Conservation (phyloP, 2,888 invertebrate species). For the Amphiduros pacificus region DNA sequence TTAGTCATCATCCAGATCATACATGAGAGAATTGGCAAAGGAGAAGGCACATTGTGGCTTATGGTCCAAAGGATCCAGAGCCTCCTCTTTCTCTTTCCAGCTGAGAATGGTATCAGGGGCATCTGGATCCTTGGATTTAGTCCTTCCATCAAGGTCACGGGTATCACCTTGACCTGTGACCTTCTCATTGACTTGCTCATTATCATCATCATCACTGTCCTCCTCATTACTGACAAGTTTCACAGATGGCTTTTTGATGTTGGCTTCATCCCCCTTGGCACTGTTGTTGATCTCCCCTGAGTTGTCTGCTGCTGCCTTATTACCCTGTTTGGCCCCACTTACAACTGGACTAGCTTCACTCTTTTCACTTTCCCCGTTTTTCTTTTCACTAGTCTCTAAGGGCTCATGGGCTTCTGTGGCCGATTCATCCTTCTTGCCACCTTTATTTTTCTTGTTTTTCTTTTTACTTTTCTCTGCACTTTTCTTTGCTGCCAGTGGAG, state of each 20-base stretch:
- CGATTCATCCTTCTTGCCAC: slow-evolving; percentile 4
- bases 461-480: neutral
- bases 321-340: no score
- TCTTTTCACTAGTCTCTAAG: slow-evolving; percentile 11
- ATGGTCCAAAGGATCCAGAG: neutral
- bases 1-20: slow-evolving; percentile 56
- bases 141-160: neutral
- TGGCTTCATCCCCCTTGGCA: neutral
- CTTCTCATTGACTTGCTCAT: neutral
- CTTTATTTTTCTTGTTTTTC: neutral
- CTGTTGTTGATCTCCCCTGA: no score
- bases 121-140: neutral
- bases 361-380: neutral
- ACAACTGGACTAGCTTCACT: slow-evolving; percentile 14
- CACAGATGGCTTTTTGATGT: neutral
- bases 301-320: no score
- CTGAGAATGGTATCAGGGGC: slow-evolving; percentile 1
- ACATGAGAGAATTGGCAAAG: slow-evolving; percentile 52
- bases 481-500: no score
- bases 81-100: neutral
- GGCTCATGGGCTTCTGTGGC: slow-evolving; percentile 7
- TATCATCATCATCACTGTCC: neutral
- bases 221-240: neutral
- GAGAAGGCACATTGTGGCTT: slow-evolving; percentile 46
- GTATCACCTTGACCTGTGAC: no score